Evolutionary conservation across 2,888 invertebrate species (phyloP), one percentile per base, ranked within the genome.

Genomic region (Eupithecia inturbata): DNA sequence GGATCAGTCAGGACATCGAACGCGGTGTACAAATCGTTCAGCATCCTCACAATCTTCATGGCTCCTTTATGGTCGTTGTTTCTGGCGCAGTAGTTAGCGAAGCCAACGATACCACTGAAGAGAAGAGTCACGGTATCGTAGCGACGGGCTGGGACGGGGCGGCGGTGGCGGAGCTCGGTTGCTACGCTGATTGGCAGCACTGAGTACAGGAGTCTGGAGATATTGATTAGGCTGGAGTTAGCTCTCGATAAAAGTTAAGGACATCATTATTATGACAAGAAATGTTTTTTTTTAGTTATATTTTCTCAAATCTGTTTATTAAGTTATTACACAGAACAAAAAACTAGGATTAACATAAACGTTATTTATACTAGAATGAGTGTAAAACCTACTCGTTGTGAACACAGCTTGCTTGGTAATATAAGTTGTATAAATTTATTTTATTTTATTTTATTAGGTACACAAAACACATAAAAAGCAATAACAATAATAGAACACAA

Each of bases 1-100:
- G 98, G 98, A 91, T 99, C 98, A 14, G 99, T 98, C 62, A 99
- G 95, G 60, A 97, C 98, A 92, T 99, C 99, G 85, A 99, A 99
- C 5, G 98, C 97, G 0, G 98, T 99, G 89, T 99, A 99, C 79
- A 99, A 95, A 87, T 97, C 97, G 90, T 99, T 99, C 68, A 99
- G 96, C 96, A 99, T 97, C 90, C 97, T 96, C 12, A 99, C 99
- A 79, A 99, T 99, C 95, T 98, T 98, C 98, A 99, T 99, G 64
- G 98, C 99, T 0, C 98, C 98, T 81, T 96, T 96, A 9, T 98
- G 97, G 89, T 99, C 99, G 0, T 98, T 97, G 89, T 99, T 96
- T 63, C 96, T 96, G 3, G 98, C 97, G 87, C 99, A 99, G 88
- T 98, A 98, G 84, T 97, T 97, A 33, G 97, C 96, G 86, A 99